phyloP scores from a whole-genome alignment of 2,888 invertebrate species.

The Branchellion lobata region DNA sequence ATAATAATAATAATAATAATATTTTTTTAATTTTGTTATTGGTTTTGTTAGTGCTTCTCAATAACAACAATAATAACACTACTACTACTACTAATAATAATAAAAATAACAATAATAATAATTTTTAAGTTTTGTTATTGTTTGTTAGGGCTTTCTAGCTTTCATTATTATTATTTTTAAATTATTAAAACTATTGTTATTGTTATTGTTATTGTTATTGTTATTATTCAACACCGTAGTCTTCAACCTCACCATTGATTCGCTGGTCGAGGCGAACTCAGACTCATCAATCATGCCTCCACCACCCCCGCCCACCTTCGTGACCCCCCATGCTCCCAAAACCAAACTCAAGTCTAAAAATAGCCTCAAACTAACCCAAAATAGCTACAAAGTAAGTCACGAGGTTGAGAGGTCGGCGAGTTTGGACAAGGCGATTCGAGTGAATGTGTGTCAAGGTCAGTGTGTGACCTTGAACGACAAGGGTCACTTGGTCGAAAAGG shows the following conservation, averaged over 20 bases:
- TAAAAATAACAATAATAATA: too few relatives aligned
- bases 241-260: slow-evolving; percentile 34
- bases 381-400: not conserved
- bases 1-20: too few relatives aligned
- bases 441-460: slow-evolving; percentile 16
- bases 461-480: not conserved
- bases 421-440: not conserved
- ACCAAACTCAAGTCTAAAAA: not conserved
- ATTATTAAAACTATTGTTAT: too few relatives aligned
- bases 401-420: not conserved
- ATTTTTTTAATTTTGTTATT: not conserved
- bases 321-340: not conserved
- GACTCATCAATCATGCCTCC: too few relatives aligned
- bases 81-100: too few relatives aligned
- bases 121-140: not conserved
- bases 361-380: not conserved
- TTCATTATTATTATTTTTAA: too few relatives aligned
- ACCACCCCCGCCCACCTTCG: not conserved
- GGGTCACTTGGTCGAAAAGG: not conserved
- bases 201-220: too few relatives aligned
- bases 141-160: not conserved
- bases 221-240: not conserved
- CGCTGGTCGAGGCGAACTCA: slow-evolving; percentile 38
- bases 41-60: not conserved
- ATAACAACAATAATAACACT: too few relatives aligned